Percentiles rank a stretch among this genome's conserved stretches.
phyloP scores from a whole-genome alignment of 2,113 vertebrate genomes.

The Brachypodius melanocephalos region DNA sequence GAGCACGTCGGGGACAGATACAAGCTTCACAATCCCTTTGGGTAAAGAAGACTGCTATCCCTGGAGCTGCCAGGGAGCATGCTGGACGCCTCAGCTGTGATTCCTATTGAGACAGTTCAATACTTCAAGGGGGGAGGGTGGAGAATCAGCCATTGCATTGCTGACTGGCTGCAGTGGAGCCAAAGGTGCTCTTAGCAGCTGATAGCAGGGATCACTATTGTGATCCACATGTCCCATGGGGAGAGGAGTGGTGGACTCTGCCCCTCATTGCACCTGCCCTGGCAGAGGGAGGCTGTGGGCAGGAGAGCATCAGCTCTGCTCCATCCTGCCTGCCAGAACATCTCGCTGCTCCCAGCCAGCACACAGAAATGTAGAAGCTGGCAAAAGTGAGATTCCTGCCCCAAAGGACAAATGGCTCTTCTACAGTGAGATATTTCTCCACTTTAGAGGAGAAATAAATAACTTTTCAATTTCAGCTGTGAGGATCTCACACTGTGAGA shows the following conservation, averaged over 20 bases:
- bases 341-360: neutral
- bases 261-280: neutral
- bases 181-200: neutral
- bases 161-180: neutral
- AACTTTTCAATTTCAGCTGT: constrained; percentile 6
- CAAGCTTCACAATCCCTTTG: neutral
- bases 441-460: constrained; percentile 23
- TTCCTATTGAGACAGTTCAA: neutral
- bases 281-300: neutral
- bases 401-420: neutral
- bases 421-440: neutral
- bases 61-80: accelerated
- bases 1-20: accelerated
- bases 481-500: neutral
- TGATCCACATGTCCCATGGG: accelerated
- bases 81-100: neutral
- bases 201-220: accelerated
- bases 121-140: neutral
- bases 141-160: neutral
- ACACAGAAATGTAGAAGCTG: accelerated
- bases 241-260: neutral
- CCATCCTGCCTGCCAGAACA: neutral
- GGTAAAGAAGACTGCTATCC: neutral
- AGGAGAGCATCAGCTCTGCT: neutral
- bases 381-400: neutral